phyloP scores from a whole-genome alignment of 2,113 vertebrate genomes.

The Bubo blakistoni region DNA sequence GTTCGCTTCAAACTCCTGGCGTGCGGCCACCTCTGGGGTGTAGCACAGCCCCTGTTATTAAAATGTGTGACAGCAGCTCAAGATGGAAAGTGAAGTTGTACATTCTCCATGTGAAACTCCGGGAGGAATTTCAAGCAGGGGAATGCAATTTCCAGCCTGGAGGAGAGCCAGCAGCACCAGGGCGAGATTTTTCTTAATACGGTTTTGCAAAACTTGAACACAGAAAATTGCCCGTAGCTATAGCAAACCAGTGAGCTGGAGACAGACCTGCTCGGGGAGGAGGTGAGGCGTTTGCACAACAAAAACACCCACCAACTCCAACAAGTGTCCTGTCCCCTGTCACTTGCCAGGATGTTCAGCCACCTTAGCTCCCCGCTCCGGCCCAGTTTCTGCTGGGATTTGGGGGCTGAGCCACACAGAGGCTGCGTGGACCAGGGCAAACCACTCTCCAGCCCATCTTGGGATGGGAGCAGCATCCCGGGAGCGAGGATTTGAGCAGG shows the following conservation, averaged over 20 bases:
- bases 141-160: constrained; percentile 66
- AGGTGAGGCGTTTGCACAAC: background rate
- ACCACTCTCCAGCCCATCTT: rapidly evolving
- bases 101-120: constrained; percentile 55
- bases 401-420: background rate
- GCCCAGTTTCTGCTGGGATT: rapidly evolving
- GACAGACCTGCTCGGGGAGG: background rate
- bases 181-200: constrained; percentile 58
- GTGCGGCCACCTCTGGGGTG: background rate
- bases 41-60: constrained; percentile 53
- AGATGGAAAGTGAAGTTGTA: constrained; percentile 51
- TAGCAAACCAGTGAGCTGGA: background rate
- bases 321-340: background rate
- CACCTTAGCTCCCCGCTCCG: background rate
- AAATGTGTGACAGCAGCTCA: constrained; percentile 52
- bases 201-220: background rate
- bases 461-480: background rate
- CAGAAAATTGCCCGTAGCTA: constrained; percentile 19
- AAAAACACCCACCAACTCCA: background rate
- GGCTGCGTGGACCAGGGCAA: rapidly evolving
- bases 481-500: background rate
- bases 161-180: constrained; percentile 51
- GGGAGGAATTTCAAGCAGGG: constrained; percentile 58
- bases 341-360: rapidly evolving
- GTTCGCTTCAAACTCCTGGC: constrained; percentile 5